Conservation (phyloP, 2,113 vertebrate genomes). For the Isurus oxyrinchus region DNA sequence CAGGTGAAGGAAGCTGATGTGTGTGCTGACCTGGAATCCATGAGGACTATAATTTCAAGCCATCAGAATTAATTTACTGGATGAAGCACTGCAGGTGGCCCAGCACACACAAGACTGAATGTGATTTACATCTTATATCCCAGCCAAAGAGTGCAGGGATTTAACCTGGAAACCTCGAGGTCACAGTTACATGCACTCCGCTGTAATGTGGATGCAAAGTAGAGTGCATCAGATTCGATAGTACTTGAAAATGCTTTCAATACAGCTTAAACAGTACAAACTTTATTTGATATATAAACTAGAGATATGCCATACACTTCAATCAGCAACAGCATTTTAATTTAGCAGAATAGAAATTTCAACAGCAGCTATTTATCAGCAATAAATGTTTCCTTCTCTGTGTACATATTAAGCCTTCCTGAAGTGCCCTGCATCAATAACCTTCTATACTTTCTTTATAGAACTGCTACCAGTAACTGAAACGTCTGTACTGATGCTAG, state of each 20-base stretch:
- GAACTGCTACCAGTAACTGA: neutral
- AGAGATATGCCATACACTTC: neutral
- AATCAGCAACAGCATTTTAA: neutral
- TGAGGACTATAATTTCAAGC: constrained; percentile 38
- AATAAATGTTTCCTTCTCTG: neutral
- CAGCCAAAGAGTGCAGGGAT: constrained; percentile 40
- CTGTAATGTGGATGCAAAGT: neutral
- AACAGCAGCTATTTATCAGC: neutral
- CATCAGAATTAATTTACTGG: constrained; percentile 42
- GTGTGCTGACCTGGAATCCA: constrained; percentile 37
- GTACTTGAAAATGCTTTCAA: neutral
- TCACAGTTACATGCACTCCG: constrained; percentile 39
- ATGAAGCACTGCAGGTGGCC: constrained; percentile 43
- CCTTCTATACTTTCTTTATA: neutral
- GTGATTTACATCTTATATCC: constrained; percentile 37
- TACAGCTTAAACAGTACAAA: neutral
- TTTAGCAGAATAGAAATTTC: neutral
- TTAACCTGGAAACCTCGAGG: constrained; percentile 43
- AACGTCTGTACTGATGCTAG: neutral
- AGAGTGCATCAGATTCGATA: neutral
- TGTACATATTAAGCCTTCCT: neutral
- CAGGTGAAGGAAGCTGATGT: constrained; percentile 13
- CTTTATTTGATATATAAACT: neutral
- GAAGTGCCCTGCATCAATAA: neutral
- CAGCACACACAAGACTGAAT: constrained; percentile 40